Percentiles rank a stretch among this genome's conserved stretches.
These are phyloP conservation scores for Lepilemur ruficaudatus DNA, from an alignment of 2,797 vertebrate genomes.

Conservation along the genomic window DNA sequence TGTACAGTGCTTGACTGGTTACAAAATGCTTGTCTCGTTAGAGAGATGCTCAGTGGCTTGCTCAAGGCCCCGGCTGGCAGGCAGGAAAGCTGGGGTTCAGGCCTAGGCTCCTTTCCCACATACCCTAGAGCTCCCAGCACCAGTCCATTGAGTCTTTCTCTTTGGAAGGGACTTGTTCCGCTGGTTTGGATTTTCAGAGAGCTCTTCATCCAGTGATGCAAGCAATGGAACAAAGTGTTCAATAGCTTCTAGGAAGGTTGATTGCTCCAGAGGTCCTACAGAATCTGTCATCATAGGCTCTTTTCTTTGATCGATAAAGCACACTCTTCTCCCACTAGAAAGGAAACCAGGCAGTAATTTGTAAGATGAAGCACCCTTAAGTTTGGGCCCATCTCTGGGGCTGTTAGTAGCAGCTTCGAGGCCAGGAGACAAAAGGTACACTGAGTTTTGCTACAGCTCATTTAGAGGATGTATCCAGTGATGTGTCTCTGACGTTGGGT, in stretches of 20 bases:
- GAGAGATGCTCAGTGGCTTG: background rate
- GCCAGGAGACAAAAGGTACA: background rate
- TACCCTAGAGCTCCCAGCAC: background rate
- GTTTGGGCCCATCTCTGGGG: background rate
- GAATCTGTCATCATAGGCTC: constrained; percentile 4
- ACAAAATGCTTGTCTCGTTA: background rate
- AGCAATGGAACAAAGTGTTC: background rate
- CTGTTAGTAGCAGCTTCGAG: background rate
- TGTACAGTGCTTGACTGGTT: background rate
- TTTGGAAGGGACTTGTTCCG: background rate
- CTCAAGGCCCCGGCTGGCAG: background rate
- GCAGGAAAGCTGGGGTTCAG: background rate
- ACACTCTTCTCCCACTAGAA: constrained; percentile 11
- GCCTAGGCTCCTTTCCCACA: accelerated
- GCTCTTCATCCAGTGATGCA: background rate
- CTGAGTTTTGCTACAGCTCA: background rate
- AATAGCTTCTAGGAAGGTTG: background rate
- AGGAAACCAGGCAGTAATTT: background rate
- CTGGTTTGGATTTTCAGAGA: background rate
- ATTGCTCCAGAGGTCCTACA: background rate
- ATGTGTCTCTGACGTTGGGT: background rate
- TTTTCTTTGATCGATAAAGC: constrained; percentile 41
- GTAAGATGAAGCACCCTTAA: constrained; percentile 7
- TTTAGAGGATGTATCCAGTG: background rate
- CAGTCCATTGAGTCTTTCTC: background rate